A percentile compares a stretch with the other conserved stretches of the same genome.
phyloP scores from a whole-genome alignment of 92 coral and sea anemone genomes.

The Umimayanthus kanabou region DNA sequence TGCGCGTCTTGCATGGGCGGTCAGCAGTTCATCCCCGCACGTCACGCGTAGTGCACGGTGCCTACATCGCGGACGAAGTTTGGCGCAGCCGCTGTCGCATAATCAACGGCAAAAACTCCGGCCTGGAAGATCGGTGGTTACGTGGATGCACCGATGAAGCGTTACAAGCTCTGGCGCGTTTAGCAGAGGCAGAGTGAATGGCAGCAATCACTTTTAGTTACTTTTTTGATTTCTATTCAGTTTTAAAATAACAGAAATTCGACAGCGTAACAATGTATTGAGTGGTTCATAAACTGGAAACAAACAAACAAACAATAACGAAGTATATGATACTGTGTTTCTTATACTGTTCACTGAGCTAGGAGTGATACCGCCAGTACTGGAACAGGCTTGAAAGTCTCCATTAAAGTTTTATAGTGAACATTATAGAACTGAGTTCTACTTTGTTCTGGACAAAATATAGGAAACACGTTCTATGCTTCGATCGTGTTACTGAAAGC shows the following conservation, averaged over 20 bases:
- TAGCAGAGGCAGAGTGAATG: constrained; percentile 16
- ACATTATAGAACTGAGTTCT: too few species aligned
- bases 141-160: constrained; percentile 29
- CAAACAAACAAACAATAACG: neutral
- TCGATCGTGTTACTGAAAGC: too few species aligned
- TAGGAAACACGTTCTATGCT: too few species aligned
- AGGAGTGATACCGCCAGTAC: too few species aligned
- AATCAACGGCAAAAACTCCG: constrained; percentile 14
- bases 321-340: neutral
- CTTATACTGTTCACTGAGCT: too few species aligned
- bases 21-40: constrained; percentile 25
- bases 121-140: constrained; percentile 22
- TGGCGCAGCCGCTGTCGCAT: constrained; percentile 39
- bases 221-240: neutral
- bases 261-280: neutral
- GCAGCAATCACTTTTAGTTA: neutral
- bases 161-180: constrained; percentile 20
- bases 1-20: constrained; percentile 20
- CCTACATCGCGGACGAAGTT: constrained; percentile 24
- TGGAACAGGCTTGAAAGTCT: too few species aligned
- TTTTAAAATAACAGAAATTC: neutral
- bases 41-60: constrained; percentile 34
- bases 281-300: neutral
- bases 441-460: too few species aligned
- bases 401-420: too few species aligned